These are phyloP conservation scores for Melinaea menophilus DNA, from an alignment of 2,888 invertebrate genomes.

Conservation along the genomic window DNA sequence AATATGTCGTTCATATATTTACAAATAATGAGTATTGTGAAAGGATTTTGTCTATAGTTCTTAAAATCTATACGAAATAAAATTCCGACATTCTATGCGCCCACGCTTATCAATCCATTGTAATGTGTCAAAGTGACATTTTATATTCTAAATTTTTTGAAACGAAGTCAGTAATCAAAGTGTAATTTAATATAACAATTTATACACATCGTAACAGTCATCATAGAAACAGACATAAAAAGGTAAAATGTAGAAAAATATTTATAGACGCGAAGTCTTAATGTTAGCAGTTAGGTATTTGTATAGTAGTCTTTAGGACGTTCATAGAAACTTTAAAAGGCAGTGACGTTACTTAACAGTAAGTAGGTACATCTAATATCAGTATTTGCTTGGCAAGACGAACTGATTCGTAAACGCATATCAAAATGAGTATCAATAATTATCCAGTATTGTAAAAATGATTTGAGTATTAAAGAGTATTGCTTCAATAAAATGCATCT, in stretches of 20 bases:
- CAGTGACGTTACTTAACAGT: constrained; percentile 48
- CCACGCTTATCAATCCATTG: not conserved
- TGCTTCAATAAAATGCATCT: constrained; percentile 7
- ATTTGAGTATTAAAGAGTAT: constrained; percentile 20
- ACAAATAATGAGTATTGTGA: constrained; percentile 73
- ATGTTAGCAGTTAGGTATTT: constrained; percentile 14
- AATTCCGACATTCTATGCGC: not conserved
- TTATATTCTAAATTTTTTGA: not conserved
- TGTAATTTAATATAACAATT: not conserved
- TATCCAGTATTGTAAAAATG: constrained; percentile 10
- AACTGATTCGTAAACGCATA: constrained; percentile 22
- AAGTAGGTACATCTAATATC: constrained; percentile 22
- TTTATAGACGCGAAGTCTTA: constrained; percentile 14
- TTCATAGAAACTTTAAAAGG: constrained; percentile 43
- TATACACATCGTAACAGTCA: not conserved
- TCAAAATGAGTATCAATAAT: constrained; percentile 22
- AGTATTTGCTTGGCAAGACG: constrained; percentile 35
- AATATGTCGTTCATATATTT: constrained; percentile 59
- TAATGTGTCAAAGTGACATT: not conserved
- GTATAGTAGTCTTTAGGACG: constrained; percentile 36
- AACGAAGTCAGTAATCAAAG: not conserved
- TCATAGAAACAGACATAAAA: constrained; percentile 6
- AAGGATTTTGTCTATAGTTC: constrained; percentile 29
- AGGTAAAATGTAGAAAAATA: constrained; percentile 6
- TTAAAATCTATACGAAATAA: constrained; percentile 17